Evolutionary conservation across 2,888 invertebrate species (phyloP), one percentile per base, ranked within the genome.

Genomic region (Silvanus unidentatus): DNA sequence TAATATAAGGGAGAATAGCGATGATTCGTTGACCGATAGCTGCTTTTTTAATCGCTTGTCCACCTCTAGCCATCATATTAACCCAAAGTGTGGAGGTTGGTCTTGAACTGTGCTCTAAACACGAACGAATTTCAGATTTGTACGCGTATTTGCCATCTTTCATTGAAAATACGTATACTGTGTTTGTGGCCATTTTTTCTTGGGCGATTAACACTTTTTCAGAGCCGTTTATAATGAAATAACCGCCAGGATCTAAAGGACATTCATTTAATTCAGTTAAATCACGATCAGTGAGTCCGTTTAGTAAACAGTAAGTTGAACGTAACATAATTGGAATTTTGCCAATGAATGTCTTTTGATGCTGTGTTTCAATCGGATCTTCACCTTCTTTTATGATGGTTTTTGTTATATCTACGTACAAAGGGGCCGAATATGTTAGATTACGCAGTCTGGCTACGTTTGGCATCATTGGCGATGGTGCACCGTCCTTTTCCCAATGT

Each of bases 401-500:
- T 76, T 99, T 99, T 0, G 93, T 94, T 47, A 99, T 98, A 70
- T 99, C 99, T 0, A 99, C 98, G 73, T 99, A 99, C 0, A 99
- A 76, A 1, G 99, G 99, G 1, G 99, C 98, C 0, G 98, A 97
- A 72, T 99, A 99, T 0, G 97, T 97, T 32, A 98, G 76, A 75
- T 99, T 99, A 46, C 99, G 80, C 42, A 99, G 78, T 50, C 99
- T 82, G 2, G 99, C 99, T 74, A 99, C 99, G 66, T 99, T 99
- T 0, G 99, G 99, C 96, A 99, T 99, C 97, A 99, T 97, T 47
- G 97, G 96, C 45, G 93, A 91, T 10, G 98, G 97, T 0, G 97
- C 94, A 66, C 99, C 99, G 77, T 99, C 99, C 74, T 99, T 99
- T 72, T 99, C 99, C 99, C 99, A 99, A 78, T 99, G 99, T 5